phyloP scores from a whole-genome alignment of 2,888 invertebrate genomes.

The Eupithecia tripunctaria region DNA sequence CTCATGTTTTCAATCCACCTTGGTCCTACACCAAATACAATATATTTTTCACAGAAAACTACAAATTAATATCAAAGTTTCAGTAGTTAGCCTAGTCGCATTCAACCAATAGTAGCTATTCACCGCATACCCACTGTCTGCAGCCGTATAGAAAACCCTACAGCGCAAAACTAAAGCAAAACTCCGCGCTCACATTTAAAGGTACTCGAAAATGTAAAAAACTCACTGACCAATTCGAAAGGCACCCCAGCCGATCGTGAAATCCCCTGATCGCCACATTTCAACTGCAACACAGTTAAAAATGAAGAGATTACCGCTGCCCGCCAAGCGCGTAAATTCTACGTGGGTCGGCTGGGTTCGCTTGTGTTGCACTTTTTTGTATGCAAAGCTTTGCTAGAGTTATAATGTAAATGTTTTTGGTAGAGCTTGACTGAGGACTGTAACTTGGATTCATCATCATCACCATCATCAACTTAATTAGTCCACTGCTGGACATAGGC shows the following conservation, averaged over 20 bases:
- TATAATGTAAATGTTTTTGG: slow-evolving; percentile 2
- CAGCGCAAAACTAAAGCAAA: neutral
- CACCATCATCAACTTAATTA: too few relatives aligned
- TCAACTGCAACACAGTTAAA: slow-evolving; percentile 58
- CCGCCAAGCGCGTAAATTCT: slow-evolving; percentile 61
- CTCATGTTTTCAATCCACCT: neutral
- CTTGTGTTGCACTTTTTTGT: slow-evolving; percentile 13
- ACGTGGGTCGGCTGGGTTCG: slow-evolving; percentile 19
- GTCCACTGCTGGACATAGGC: too few relatives aligned
- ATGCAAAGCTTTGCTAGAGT: neutral
- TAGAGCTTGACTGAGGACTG: neutral
- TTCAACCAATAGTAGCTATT: neutral
- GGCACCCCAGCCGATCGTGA: slow-evolving; percentile 20
- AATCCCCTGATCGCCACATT: slow-evolving; percentile 34
- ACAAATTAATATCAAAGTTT: neutral
- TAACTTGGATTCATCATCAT: too few relatives aligned
- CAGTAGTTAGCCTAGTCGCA: neutral
- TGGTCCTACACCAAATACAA: neutral
- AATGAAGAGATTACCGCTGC: slow-evolving; percentile 70
- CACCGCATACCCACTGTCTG: neutral
- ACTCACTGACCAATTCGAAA: slow-evolving; percentile 11
- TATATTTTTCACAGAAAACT: neutral
- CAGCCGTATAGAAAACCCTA: neutral
- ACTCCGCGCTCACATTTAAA: neutral
- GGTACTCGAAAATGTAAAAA: slow-evolving; percentile 1